Evolutionary conservation across 2,797 vertebrate species (phyloP).

Genomic region (Anolis apletophallus): DNA sequence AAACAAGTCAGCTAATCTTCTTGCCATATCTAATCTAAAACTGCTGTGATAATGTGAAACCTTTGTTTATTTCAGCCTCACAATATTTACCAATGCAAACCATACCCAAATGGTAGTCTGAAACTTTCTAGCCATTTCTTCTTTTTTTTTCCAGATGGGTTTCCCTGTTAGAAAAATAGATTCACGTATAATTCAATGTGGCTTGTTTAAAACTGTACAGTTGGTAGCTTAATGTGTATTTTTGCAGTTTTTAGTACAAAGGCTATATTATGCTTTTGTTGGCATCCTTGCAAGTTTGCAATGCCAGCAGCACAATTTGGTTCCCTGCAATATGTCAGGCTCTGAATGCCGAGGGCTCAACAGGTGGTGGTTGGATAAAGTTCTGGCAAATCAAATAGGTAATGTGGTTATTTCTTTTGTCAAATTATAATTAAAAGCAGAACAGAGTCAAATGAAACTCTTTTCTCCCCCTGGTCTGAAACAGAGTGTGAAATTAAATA

Average conservation of each 20-base stretch:
- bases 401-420: slow-evolving; percentile 81
- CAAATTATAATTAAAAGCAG: slow-evolving; percentile 83
- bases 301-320: slow-evolving; percentile 76
- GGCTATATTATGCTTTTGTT: slow-evolving; percentile 80
- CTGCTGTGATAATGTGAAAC: slow-evolving; percentile 56
- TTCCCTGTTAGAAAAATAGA: slow-evolving; percentile 69
- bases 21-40: slow-evolving; percentile 63
- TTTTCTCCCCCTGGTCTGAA: slow-evolving; percentile 72
- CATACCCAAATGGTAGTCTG: slow-evolving; percentile 61
- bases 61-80: slow-evolving; percentile 67
- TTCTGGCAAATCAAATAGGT: slow-evolving; percentile 82
- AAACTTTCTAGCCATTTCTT: slow-evolving; percentile 58
- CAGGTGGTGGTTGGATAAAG: slow-evolving; percentile 81
- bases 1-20: slow-evolving; percentile 59
- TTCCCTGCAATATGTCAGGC: slow-evolving; percentile 79
- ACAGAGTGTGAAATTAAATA: slow-evolving; percentile 66
- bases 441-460: slow-evolving; percentile 75
- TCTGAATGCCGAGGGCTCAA: slow-evolving; percentile 77
- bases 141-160: background rate
- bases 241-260: slow-evolving; percentile 80
- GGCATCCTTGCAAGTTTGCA: slow-evolving; percentile 70
- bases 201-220: slow-evolving; percentile 80
- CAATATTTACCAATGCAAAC: slow-evolving; percentile 63
- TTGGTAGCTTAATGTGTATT: slow-evolving; percentile 80
- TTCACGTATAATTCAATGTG: slow-evolving; percentile 77